Evolutionary conservation across 1,140 invertebrate species (phyloP), one percentile per base, ranked within the genome.

Genomic region (Doryteuthis pealeii): DNA sequence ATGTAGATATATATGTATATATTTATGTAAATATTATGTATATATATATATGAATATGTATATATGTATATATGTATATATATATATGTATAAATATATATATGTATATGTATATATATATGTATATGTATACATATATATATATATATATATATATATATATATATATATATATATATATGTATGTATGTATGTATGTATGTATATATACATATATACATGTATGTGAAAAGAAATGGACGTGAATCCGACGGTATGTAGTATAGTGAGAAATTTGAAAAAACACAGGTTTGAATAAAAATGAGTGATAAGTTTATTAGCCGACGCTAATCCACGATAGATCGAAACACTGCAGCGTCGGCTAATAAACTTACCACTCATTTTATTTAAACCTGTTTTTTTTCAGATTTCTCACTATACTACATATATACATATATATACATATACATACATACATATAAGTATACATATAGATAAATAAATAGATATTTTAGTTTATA

Each of bases 381-480:
- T n/a, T n/a, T n/a, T n/a, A n/a, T n/a, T n/a, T n/a, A n/a, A n/a
- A n/a, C n/a, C n/a, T n/a, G n/a, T n/a, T n/a, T n/a, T n/a, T n/a
- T n/a, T n/a, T n/a, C n/a, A n/a, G n/a, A n/a, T n/a, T n/a, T n/a
- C n/a, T n/a, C n/a, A n/a, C n/a, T n/a, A n/a, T n/a, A n/a, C n/a
- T 58, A 28, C 54, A 58, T n/a, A 58, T 58, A 18, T 58, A 58
- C 15, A 58, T 58, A 58, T n/a, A 58, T 58, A 58, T n/a, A 58
- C 15, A 58, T 58, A 58, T 58, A 28, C 4, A 58, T 58, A 28
- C 15, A 58, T 58, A 58, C 15, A 58, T 58, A 28, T 58, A 58
- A 5, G 15, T 58, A 58, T 58, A 58, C 15, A 58, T 58, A 26
- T 58, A 58, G n/a, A n/a, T n/a, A n/a, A n/a, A n/a, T n/a, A n/a